Conservation (phyloP, 2,113 vertebrate species). For the Cheilinus undulatus region DNA sequence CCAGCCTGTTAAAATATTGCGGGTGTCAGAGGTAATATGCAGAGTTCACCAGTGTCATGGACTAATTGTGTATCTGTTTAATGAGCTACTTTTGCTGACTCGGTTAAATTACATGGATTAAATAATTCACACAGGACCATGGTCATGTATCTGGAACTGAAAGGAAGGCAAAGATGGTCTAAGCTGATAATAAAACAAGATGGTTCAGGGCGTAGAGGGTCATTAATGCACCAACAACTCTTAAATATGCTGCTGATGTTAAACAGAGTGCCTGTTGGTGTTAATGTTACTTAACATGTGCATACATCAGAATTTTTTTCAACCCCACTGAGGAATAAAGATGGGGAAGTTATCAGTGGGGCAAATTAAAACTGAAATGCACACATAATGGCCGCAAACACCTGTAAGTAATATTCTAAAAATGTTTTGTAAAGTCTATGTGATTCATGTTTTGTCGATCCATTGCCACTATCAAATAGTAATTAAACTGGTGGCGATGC, state of each 20-base stretch:
- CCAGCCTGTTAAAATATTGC: neutral
- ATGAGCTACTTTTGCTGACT: slow-evolving; percentile 7
- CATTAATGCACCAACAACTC: neutral
- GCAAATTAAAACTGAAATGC: too few species aligned
- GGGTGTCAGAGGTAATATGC: neutral
- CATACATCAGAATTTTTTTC: neutral
- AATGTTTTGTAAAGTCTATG: too few species aligned
- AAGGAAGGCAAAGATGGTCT: neutral
- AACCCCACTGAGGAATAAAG: neutral
- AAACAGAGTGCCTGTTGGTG: neutral
- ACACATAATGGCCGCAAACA: too few species aligned
- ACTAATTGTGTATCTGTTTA: slow-evolving; percentile 6
- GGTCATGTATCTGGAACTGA: neutral
- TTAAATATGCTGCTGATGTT: neutral
- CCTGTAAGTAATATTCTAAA: too few species aligned
- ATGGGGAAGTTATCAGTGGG: neutral
- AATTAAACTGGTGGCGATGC: too few species aligned
- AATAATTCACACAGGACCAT: slow-evolving; percentile 23
- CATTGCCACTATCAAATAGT: too few species aligned
- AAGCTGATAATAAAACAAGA: neutral
- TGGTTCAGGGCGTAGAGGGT: neutral
- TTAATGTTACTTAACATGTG: neutral
- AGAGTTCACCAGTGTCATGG: neutral
- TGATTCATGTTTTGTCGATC: too few species aligned
- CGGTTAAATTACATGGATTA: slow-evolving; percentile 9